Evolutionary conservation across 2,888 invertebrate species (phyloP).

Genomic region (Tillus elongatus): DNA sequence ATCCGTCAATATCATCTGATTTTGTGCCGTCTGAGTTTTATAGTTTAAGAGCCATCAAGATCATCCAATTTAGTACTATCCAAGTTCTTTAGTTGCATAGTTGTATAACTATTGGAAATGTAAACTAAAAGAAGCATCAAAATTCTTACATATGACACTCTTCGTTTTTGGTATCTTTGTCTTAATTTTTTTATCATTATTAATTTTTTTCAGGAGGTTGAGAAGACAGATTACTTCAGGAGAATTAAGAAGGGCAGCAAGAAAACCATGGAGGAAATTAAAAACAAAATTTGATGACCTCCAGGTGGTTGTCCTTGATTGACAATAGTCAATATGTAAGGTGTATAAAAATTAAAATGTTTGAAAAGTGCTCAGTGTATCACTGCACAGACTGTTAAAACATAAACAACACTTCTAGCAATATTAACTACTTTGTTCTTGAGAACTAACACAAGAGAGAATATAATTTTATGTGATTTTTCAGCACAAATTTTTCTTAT

Average conservation of each 20-base stretch:
- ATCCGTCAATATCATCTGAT: too few species aligned
- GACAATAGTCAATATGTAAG: constrained; percentile 43
- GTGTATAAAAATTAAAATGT: too few species aligned
- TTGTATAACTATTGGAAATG: too few species aligned
- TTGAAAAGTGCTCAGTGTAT: constrained; percentile 34
- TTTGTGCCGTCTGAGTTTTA: too few species aligned
- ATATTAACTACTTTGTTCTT: not conserved
- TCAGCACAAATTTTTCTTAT: not conserved
- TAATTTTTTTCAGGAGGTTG: constrained; percentile 57
- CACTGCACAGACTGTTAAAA: too few species aligned
- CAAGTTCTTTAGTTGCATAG: too few species aligned
- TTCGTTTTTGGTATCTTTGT: too few species aligned
- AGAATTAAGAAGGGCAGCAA: constrained; percentile 74
- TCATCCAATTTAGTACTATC: not conserved
- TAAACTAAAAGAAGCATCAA: too few species aligned
- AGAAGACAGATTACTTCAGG: constrained; percentile 70
- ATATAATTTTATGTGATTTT: not conserved
- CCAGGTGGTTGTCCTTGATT: constrained; percentile 67
- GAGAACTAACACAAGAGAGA: not conserved
- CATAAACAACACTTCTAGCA: not conserved
- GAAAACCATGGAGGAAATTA: constrained; percentile 72
- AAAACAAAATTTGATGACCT: constrained; percentile 45
- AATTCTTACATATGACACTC: too few species aligned
- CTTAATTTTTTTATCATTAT: constrained; percentile 7
- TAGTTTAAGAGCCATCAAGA: too few species aligned